These are phyloP conservation scores for Cyphomyrus plagiostoma DNA, from an alignment of 2,113 vertebrate species.

Conservation along the genomic window DNA sequence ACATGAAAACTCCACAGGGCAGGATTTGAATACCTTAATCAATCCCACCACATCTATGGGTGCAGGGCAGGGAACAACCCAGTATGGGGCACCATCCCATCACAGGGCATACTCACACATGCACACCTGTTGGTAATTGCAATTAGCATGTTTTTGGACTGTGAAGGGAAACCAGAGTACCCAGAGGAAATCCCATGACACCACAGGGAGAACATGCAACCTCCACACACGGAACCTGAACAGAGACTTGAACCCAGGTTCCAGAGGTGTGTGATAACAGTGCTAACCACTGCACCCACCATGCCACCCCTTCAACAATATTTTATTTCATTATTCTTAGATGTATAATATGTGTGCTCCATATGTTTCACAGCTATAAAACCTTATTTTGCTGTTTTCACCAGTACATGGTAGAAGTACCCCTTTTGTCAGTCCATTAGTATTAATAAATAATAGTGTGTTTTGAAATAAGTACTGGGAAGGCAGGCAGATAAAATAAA, in stretches of 20 bases:
- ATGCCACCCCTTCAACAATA: not conserved
- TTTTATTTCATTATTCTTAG: not conserved
- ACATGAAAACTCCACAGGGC: not conserved
- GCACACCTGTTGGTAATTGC: not conserved
- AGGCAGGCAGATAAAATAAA: not conserved
- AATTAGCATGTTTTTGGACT: not conserved
- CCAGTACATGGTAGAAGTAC: not conserved
- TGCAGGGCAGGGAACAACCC: not conserved
- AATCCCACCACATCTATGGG: not conserved
- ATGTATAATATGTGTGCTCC: not conserved
- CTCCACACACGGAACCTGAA: not conserved
- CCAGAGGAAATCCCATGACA: not conserved
- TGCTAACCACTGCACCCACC: not conserved
- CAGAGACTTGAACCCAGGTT: not conserved
- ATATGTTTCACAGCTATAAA: not conserved
- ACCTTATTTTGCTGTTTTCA: not conserved
- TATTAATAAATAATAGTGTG: not conserved
- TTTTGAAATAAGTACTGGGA: not conserved
- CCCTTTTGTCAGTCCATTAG: not conserved
- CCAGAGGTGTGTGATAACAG: not conserved
- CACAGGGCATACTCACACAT: not conserved
- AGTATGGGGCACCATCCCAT: not conserved
- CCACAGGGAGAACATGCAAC: not conserved
- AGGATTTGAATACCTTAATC: not conserved
- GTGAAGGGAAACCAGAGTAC: not conserved